Evolutionary conservation across 2,797 vertebrate species (phyloP), one percentile per base, ranked within the genome.

Genomic region (Cygnus olor): DNA sequence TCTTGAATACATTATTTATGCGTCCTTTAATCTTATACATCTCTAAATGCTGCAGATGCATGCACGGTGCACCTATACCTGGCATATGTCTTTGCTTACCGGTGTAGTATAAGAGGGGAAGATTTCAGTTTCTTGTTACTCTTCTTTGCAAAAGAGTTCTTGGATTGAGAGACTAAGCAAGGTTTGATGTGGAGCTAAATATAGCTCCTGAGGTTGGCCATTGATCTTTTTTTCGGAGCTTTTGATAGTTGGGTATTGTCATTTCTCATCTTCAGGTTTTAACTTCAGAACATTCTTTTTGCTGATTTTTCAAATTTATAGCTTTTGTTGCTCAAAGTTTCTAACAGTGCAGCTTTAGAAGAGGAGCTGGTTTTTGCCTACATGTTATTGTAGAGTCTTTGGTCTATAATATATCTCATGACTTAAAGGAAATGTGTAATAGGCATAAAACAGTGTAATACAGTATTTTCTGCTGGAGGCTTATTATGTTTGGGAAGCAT

Each of bases 1-100:
- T 68, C 70, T 93, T 58, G 51, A 81, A 65, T 87, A 10, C 18
- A 49, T 93, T 81, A 82, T 80, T 96, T 87, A 82, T 70, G 74
- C 82, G 68, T 32, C 32, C 38, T 47, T 51, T 27, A 12, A 0
- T 76, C 70, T 81, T 84, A 16, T 6, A 49, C 25, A n/a, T 49
- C 66, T 69, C 45, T 14, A 45, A 73, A 45, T 5, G 4, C 73
- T 82, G 74, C 92, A 76, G 66, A 24, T 65, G 51, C 42, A 61
- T 71, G 7, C 38, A 10, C 51, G 57, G n/a, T 66, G 24, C 68
- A 47, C 78, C 78, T 79, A 58, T 60, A 78, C 49, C 70, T 78
- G 61, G 65, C 36, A 38, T 20, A 13, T 72, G 77, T 68, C 88
- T 83, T 71, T 88, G 20, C 77, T 90, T 86, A 68, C 54, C 65